phyloP scores from a whole-genome alignment of 2,797 vertebrate genomes.

The Pempheris klunzingeri region DNA sequence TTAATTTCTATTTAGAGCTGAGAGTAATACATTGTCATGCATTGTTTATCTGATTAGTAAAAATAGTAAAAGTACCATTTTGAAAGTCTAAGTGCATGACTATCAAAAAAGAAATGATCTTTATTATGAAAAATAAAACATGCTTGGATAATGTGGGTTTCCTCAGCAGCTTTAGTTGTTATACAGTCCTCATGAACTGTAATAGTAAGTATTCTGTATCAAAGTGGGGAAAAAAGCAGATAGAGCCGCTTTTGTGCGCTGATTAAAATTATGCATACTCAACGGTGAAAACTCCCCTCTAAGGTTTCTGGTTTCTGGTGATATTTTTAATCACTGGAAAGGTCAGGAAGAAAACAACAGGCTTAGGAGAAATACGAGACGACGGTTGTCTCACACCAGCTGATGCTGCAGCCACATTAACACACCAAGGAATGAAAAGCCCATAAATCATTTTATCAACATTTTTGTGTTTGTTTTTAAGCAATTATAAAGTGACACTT shows the following conservation, averaged over 20 bases:
- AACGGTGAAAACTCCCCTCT: constrained; percentile 44
- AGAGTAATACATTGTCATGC: not conserved
- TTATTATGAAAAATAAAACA: not conserved
- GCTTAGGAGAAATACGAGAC: constrained; percentile 80
- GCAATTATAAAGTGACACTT: not conserved
- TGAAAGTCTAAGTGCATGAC: not conserved
- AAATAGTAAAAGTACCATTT: not conserved
- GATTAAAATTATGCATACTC: constrained; percentile 47
- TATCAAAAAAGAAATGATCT: not conserved
- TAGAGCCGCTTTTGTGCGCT: constrained; percentile 14
- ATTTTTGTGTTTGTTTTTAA: constrained; percentile 23
- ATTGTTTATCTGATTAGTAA: not conserved
- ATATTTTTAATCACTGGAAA: constrained; percentile 83
- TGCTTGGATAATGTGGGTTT: not conserved
- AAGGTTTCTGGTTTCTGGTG: constrained; percentile 74
- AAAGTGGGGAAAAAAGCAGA: not conserved
- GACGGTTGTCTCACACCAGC: constrained; percentile 51
- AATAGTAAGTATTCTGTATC: not conserved
- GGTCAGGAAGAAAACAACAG: constrained; percentile 84
- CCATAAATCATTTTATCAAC: constrained; percentile 1
- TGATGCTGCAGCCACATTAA: constrained; percentile 50
- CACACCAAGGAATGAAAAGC: constrained; percentile 16
- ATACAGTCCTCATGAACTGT: constrained; percentile 1
- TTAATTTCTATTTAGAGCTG: not conserved
- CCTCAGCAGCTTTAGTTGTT: not conserved